Percentiles rank a stretch among this genome's conserved stretches.
Conservation (phyloP, 92 coral and sea anemone genomes). For the Umimayanthus kanabou region DNA sequence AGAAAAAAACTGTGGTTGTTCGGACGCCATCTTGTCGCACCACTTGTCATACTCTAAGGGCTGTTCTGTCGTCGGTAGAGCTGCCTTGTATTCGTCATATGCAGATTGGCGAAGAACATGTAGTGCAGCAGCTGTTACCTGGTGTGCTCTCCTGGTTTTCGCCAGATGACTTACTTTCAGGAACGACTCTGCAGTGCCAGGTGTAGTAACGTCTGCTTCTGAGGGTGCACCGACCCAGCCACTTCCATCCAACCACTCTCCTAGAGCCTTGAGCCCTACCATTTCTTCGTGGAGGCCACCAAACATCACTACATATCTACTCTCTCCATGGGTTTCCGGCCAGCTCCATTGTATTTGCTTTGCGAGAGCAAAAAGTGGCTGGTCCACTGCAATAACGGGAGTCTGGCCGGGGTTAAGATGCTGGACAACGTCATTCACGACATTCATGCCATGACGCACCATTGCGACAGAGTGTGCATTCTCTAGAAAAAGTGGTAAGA, state of each 20-base stretch:
- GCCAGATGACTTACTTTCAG: conserved; percentile 51
- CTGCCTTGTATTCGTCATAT: conserved; percentile 39
- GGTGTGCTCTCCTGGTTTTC: conserved; percentile 49
- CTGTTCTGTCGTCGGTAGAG: conserved; percentile 10
- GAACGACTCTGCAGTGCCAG: conserved; percentile 55
- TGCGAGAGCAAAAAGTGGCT: conserved; percentile 33
- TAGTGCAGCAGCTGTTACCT: conserved; percentile 47
- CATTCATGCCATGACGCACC: too few species aligned
- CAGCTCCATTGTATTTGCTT: conserved; percentile 40
- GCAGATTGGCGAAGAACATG: conserved; percentile 40
- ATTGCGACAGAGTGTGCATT: too few species aligned
- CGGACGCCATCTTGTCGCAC: background rate
- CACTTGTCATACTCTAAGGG: conserved; percentile 30
- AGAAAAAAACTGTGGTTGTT: conserved; percentile 44
- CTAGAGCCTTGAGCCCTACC: conserved; percentile 48
- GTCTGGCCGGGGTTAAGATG: conserved; percentile 58
- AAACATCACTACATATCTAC: conserved; percentile 59
- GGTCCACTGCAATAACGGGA: conserved; percentile 53
- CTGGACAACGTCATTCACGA: conserved; percentile 36
- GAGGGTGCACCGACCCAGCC: conserved; percentile 57
- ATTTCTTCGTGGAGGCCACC: conserved; percentile 63
- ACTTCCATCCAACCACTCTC: conserved; percentile 58
- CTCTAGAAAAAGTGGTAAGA: conserved; percentile 43
- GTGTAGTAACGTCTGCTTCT: conserved; percentile 45
- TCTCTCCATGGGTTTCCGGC: conserved; percentile 40